These are phyloP conservation scores for Sipha maydis DNA, from an alignment of 2,888 invertebrate genomes.

Conservation along the genomic window DNA sequence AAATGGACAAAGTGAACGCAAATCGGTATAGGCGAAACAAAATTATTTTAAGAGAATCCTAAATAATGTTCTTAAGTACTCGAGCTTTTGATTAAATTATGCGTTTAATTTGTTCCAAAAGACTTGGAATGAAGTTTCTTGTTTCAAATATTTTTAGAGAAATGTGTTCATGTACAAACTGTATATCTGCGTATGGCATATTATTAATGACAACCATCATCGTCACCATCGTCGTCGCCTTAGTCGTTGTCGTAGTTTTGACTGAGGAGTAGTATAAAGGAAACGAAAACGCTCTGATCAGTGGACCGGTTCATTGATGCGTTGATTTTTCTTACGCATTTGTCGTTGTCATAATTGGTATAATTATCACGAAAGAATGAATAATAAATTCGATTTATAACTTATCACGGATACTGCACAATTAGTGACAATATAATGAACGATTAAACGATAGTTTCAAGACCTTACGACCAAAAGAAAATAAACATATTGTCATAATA, in stretches of 20 bases:
- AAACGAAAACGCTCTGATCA: not conserved
- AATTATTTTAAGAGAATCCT: not conserved
- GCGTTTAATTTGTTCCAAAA: conserved; percentile 13
- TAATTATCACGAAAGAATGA: no score
- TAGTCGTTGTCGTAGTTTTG: not conserved
- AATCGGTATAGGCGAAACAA: not conserved
- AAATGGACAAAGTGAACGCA: not conserved
- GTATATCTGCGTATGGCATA: conserved; percentile 37
- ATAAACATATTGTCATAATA: no score
- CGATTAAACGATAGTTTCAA: no score
- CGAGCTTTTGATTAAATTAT: conserved; percentile 16
- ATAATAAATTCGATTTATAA: no score
- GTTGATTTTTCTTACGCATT: not conserved
- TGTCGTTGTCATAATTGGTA: no score
- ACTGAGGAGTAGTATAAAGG: not conserved
- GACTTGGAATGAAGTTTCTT: conserved; percentile 1
- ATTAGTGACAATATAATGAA: no score
- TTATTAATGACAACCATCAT: conserved; percentile 32
- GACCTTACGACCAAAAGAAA: no score
- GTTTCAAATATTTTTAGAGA: conserved; percentile 19
- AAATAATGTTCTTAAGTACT: conserved; percentile 22
- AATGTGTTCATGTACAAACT: not conserved
- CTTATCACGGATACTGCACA: no score
- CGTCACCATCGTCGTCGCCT: not conserved
- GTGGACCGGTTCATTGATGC: not conserved